Evolutionary conservation across 2,888 invertebrate species (phyloP), one percentile per base, ranked within the genome.

Genomic region (Drosophila monieri): DNA sequence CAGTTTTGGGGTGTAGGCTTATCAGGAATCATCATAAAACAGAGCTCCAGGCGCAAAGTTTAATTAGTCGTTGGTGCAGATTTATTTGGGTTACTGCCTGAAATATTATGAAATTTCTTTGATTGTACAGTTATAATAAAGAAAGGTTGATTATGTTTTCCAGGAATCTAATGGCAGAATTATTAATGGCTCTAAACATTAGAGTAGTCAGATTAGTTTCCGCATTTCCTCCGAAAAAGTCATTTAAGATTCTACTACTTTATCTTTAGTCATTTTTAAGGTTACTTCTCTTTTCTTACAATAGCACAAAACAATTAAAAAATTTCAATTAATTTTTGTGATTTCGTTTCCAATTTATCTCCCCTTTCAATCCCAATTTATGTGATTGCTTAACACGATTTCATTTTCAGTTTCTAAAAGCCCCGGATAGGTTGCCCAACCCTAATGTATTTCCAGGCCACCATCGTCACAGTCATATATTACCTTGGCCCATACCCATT

Each of bases 31-130:
- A 75, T 67, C 74, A 65, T 48, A 30, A 65, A 68, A 35, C 43
- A 6, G 37, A 52, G 51, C 41, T 47, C 21, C n/a, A 8, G 37
- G 32, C 25, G 43, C 39, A 51, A 71, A 53, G 69, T 81, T 81
- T 85, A 81, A 81, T 80, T 85, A 80, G 71, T 65, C 54, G 25
- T 76, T 77, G 77, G 51, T 66, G 83, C 41, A 65, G 58, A 74
- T 64, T 51, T 61, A 58, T 14, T 21, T 52, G 18, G 56, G 44
- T 41, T 68, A 49, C 43, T 48, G 41, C 37, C 27, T 59, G 30
- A 73, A 58, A 51, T 62, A 52, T 35, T 35, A 41, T 4, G 6
- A 55, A 32, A 55, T 47, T 44, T 41, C 37, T 66, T 25, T 43
- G 66, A 52, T 21, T 30, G 32, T 41, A 35, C 44, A 18, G 39